Base-by-base conservation (phyloP, 2,888 invertebrate genomes). In the Ornithoptera priamus region DNA sequence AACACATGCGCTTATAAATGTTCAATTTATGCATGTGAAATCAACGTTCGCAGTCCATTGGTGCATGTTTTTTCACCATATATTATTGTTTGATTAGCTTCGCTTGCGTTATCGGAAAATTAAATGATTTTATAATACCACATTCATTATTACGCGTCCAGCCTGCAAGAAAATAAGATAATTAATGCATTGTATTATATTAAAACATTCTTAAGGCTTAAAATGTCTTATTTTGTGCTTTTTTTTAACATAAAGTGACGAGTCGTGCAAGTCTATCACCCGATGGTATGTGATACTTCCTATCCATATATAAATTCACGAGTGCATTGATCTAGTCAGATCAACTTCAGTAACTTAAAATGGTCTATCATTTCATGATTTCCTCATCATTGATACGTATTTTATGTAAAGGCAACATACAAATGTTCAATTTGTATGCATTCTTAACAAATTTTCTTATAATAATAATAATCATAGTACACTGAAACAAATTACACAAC, bases 401-500 rank as follows among this genome's bases (percentile, higher is more conserved):
- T 53, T 53, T 53, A 53, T 53, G 18, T n/a, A 53, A 18, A 6
- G 5, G 18, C 15, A 53, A 18, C 53, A n/a, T 6, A 18, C 6
- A n/a, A n/a, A 53, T n/a, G 53, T n/a, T 53, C 53, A n/a, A 18
- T n/a, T 53, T 30, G 12, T 57, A 24, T 20, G 46, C 62, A 17
- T 62, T 30, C 39, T 18, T 53, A 15, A 15, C 30, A 30, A 17
- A 18, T 60, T 18, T 36, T 60, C 3, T 57, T 58, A 24, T 58
- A 30, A 59, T 39, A n/a, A 56, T n/a, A 17, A 30, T 12, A 36
- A 66, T 30, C 42, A 36, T n/a, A n/a, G 20, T 57, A 58, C 57
- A 58, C 24, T 57, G 39, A 62, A 56, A 69, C 66, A 62, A 62
- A 57, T 65, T 57, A 65, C 65, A 65, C 56, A 57, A 65, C 15